Percentiles rank a stretch among this genome's conserved stretches.
These are phyloP conservation scores for Neocrepidodera transversa DNA, from an alignment of 2,888 invertebrate species.

Conservation along the genomic window DNA sequence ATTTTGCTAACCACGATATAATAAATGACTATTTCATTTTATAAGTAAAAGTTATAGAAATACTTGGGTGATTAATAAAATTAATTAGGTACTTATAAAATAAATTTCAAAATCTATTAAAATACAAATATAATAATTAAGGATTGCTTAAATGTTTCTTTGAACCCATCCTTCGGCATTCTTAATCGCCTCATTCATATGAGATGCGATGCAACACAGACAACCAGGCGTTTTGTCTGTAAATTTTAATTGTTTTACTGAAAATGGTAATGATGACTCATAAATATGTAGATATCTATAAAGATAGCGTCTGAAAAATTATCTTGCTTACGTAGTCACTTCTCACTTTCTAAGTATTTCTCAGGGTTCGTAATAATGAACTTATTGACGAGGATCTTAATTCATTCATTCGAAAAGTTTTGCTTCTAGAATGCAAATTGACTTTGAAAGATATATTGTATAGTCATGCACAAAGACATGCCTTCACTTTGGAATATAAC, in stretches of 20 bases:
- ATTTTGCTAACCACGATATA: no score
- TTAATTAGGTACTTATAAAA: no score
- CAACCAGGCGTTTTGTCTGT: background rate
- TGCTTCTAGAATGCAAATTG: constrained; percentile 1
- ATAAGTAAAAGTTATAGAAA: no score
- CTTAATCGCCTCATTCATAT: background rate
- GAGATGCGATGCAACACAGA: background rate
- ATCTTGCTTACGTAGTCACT: background rate
- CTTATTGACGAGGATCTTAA: background rate
- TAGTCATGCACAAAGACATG: no score
- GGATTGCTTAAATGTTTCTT: background rate
- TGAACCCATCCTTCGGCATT: background rate
- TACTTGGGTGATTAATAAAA: no score
- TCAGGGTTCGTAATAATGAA: background rate
- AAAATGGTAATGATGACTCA: background rate
- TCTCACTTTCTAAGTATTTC: background rate
- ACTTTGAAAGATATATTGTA: no score
- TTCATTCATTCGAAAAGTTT: background rate
- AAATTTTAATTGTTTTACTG: background rate
- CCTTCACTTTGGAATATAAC: no score
- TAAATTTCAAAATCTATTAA: no score
- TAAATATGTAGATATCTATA: background rate
- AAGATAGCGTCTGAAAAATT: background rate
- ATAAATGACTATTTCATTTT: no score
- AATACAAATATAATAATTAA: no score